These are phyloP conservation scores for Heliconius aoede DNA, from an alignment of 2,888 invertebrate genomes.

Conservation along the genomic window DNA sequence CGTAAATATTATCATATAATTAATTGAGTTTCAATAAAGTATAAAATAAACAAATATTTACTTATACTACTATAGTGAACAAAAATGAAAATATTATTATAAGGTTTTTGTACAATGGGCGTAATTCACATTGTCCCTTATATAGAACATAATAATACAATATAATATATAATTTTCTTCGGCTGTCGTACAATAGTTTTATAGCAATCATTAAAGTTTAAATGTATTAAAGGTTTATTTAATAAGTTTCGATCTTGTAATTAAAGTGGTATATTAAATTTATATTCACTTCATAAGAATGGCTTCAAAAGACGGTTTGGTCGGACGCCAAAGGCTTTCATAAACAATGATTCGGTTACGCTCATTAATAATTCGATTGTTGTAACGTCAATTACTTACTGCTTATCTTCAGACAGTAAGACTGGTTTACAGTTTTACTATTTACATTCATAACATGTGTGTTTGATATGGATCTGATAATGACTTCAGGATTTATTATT, in stretches of 20 bases:
- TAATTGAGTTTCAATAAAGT: neutral
- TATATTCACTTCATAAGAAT: constrained; percentile 27
- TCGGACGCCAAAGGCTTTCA: constrained; percentile 34
- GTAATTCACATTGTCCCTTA: constrained; percentile 27
- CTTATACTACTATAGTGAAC: neutral
- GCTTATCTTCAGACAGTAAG: constrained; percentile 43
- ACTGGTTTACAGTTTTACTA: constrained; percentile 39
- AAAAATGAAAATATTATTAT: constrained; percentile 13
- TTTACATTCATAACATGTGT: constrained; percentile 38
- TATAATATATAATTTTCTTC: constrained; percentile 32
- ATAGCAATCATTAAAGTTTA: constrained; percentile 27
- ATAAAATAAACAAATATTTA: neutral
- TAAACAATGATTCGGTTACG: constrained; percentile 33
- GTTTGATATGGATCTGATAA: constrained; percentile 35
- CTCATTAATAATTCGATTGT: constrained; percentile 43
- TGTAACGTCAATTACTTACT: constrained; percentile 42
- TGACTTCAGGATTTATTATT: constrained; percentile 33
- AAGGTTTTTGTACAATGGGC: constrained; percentile 12
- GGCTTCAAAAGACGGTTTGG: constrained; percentile 25
- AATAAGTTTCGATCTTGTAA: constrained; percentile 25
- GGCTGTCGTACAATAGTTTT: constrained; percentile 24
- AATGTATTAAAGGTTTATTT: constrained; percentile 36
- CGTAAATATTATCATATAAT: neutral
- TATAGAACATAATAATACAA: no score
- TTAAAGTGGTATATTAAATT: constrained; percentile 30